These are phyloP conservation scores for Felis chaus DNA, from an alignment of 2,113 vertebrate genomes.

Conservation along the genomic window DNA sequence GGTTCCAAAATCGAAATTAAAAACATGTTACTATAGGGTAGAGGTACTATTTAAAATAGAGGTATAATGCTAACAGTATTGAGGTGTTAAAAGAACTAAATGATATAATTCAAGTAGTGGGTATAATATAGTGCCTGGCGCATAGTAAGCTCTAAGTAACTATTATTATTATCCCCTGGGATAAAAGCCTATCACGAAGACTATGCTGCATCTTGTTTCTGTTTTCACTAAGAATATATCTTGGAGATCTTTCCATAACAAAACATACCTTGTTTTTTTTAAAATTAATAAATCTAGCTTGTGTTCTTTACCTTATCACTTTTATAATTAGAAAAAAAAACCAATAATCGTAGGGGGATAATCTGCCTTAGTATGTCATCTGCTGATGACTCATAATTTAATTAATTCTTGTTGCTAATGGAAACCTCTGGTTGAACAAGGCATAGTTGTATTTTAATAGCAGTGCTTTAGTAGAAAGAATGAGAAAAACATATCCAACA, in stretches of 20 bases:
- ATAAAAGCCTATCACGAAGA: not conserved
- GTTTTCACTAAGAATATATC: constrained; percentile 19
- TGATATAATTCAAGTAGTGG: not conserved
- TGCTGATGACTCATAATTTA: constrained; percentile 78
- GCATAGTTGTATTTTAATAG: constrained; percentile 73
- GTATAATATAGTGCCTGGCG: not conserved
- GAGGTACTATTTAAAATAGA: constrained; percentile 6
- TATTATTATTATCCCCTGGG: not conserved
- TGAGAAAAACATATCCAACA: constrained; percentile 35
- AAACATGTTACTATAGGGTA: not conserved
- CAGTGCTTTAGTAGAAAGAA: constrained; percentile 57
- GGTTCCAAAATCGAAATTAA: constrained; percentile 3
- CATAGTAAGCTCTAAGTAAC: not conserved
- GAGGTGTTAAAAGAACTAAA: not conserved
- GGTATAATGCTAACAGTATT: not conserved
- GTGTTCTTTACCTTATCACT: constrained; percentile 64
- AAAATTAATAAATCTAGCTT: constrained; percentile 51
- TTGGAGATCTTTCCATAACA: constrained; percentile 41
- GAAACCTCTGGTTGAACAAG: constrained; percentile 77
- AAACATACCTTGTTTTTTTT: constrained; percentile 43
- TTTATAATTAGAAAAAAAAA: constrained; percentile 67
- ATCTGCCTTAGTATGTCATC: constrained; percentile 72
- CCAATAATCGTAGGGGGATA: constrained; percentile 31
- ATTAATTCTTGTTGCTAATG: constrained; percentile 81
- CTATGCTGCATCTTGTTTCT: not conserved